Evolutionary conservation across 1,140 invertebrate genomes (phyloP).

Genomic region (Drosophila sulfurigaster): DNA sequence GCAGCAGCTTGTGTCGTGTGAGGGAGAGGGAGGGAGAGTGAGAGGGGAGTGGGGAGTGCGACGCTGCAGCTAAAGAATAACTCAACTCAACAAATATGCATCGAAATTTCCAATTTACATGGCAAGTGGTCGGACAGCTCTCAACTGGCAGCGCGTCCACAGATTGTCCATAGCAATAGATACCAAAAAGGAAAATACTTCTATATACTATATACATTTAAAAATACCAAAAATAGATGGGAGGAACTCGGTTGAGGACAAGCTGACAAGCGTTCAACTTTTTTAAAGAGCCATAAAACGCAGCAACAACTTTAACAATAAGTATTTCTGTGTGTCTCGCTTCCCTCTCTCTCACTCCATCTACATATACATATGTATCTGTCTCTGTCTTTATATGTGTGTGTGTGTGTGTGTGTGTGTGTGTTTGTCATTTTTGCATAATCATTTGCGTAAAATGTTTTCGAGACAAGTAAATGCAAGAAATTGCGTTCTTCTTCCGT

Average conservation of each 20-base stretch:
- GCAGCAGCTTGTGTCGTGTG: slow-evolving; percentile 18
- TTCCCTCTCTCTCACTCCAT: neutral
- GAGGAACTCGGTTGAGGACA: neutral
- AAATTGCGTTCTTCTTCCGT: slow-evolving; percentile 5
- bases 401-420: neutral
- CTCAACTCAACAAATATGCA: slow-evolving; percentile 70
- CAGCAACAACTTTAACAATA: slow-evolving; percentile 53
- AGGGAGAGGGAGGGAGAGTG: neutral
- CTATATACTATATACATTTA: slow-evolving; percentile 3
- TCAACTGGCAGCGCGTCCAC: neutral
- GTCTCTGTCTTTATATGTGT: neutral
- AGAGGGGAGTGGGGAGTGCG: neutral
- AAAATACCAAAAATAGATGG: neutral
- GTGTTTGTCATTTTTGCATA: slow-evolving; percentile 24
- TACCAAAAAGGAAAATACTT: slow-evolving; percentile 19
- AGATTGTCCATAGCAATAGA: slow-evolving; percentile 40
- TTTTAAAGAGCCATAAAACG: slow-evolving; percentile 59
- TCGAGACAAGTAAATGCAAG: slow-evolving; percentile 32
- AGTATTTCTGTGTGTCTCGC: slow-evolving; percentile 12
- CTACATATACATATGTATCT: neutral
- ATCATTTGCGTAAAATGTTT: slow-evolving; percentile 44
- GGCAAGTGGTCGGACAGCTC: slow-evolving; percentile 37
- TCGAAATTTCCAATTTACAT: slow-evolving; percentile 69
- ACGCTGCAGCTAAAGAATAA: slow-evolving; percentile 47
- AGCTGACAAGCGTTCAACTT: slow-evolving; percentile 47